Percentiles rank a stretch among this genome's conserved stretches.
Evolutionary conservation across 2,113 vertebrate species (phyloP).

Genomic region (Salvator merianae): DNA sequence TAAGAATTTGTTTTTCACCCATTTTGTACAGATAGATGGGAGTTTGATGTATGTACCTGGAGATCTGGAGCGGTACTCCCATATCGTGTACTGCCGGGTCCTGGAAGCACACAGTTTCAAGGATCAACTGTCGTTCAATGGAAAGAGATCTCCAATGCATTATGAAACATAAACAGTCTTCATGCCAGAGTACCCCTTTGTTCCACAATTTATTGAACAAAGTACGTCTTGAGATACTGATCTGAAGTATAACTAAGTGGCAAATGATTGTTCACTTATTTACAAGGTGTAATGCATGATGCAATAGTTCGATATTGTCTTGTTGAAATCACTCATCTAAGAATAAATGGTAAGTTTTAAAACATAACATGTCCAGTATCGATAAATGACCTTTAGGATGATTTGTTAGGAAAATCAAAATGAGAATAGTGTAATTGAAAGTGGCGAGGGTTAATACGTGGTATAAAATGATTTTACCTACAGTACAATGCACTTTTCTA

Average conservation of each 20-base stretch:
- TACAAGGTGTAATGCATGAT: constrained; percentile 59
- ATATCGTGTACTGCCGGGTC: constrained; percentile 26
- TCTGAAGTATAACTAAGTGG: constrained; percentile 56
- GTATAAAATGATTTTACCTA: constrained; percentile 49
- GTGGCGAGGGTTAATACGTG: constrained; percentile 13
- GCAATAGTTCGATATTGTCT: constrained; percentile 45
- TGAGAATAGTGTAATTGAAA: constrained; percentile 32
- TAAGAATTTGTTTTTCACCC: constrained; percentile 63
- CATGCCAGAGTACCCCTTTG: constrained; percentile 70
- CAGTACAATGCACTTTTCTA: constrained; percentile 42
- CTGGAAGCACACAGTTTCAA: constrained; percentile 42
- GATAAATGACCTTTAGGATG: constrained; percentile 41
- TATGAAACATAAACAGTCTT: constrained; percentile 67
- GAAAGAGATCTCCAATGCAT: constrained; percentile 47
- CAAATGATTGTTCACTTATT: constrained; percentile 61
- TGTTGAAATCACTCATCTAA: constrained; percentile 46
- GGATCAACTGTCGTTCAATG: constrained; percentile 49
- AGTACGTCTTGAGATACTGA: constrained; percentile 60
- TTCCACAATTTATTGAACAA: constrained; percentile 72
- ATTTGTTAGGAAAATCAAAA: constrained; percentile 28
- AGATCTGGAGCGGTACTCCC: constrained; percentile 38
- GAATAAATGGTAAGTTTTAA: constrained; percentile 52
- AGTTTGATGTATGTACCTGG: background rate
- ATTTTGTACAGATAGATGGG: constrained; percentile 41
- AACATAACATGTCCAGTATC: constrained; percentile 12